These are phyloP conservation scores for Camelus bactrianus DNA, from an alignment of 2,113 vertebrate genomes.

Conservation along the genomic window DNA sequence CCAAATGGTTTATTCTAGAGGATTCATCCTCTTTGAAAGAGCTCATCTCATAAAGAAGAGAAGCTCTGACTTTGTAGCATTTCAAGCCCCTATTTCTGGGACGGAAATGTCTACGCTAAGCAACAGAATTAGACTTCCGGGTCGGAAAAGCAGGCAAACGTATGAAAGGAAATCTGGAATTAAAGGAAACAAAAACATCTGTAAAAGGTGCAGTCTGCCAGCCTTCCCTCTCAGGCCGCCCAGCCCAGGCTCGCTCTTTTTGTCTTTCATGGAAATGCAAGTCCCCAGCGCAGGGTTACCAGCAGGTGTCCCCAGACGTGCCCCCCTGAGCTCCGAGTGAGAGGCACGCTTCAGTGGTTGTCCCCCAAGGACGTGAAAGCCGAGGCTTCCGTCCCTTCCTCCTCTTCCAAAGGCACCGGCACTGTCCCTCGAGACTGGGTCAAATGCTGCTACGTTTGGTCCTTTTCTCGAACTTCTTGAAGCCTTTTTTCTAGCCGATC, in stretches of 20 bases:
- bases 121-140: neutral
- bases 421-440: neutral
- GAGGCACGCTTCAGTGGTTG: neutral
- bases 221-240: neutral
- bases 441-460: slow-evolving; percentile 79
- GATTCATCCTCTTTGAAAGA: neutral
- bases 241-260: neutral
- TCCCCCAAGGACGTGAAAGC: neutral
- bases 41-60: neutral
- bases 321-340: neutral
- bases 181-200: neutral
- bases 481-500: slow-evolving; percentile 95
- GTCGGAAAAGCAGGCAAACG: neutral
- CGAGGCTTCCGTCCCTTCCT: neutral
- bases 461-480: slow-evolving; percentile 85
- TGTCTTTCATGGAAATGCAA: neutral
- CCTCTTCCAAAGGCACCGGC: slow-evolving; percentile 1
- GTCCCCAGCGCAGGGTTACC: slow-evolving; percentile 53
- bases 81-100: slow-evolving; percentile 16
- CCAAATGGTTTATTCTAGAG: neutral
- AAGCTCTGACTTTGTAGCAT: neutral
- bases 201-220: neutral
- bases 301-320: neutral
- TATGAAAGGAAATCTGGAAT: neutral
- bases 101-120: neutral